Evolutionary conservation across 2,113 vertebrate species (phyloP).

Genomic region (Pseudopipra pipra): DNA sequence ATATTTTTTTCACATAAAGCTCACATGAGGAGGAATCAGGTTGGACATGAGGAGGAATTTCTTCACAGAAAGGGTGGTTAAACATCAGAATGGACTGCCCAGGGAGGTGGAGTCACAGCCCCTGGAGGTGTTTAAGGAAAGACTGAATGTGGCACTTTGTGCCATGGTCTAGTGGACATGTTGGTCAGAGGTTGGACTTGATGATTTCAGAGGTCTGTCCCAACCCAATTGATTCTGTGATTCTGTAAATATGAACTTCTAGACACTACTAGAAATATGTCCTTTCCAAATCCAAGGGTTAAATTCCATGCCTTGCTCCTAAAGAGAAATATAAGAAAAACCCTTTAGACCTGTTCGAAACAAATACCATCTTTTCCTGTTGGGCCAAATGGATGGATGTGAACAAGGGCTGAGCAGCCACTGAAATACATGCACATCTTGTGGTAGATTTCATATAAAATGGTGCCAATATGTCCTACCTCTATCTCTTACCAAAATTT

Average conservation of each 20-base stretch:
- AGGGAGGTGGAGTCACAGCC: background rate
- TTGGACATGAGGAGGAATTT: background rate
- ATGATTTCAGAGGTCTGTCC: background rate
- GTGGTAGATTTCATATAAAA: background rate
- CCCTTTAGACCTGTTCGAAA: background rate
- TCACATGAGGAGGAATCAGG: too few relatives aligned
- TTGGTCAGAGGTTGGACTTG: background rate
- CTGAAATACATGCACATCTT: fast-evolving
- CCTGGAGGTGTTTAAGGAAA: background rate
- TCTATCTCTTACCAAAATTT: background rate
- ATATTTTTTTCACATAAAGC: background rate
- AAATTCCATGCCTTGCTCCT: background rate
- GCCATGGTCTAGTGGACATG: background rate
- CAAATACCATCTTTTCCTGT: background rate
- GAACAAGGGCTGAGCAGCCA: background rate
- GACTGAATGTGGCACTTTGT: background rate
- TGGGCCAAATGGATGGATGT: background rate
- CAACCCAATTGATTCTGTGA: background rate
- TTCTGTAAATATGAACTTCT: background rate
- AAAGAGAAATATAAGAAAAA: background rate
- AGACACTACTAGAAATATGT: background rate
- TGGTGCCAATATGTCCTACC: background rate
- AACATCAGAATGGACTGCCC: background rate
- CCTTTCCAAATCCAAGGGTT: background rate
- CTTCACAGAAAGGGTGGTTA: background rate